Conservation (phyloP, 1,140 invertebrate genomes). For the Leptinotarsa lineolata region DNA sequence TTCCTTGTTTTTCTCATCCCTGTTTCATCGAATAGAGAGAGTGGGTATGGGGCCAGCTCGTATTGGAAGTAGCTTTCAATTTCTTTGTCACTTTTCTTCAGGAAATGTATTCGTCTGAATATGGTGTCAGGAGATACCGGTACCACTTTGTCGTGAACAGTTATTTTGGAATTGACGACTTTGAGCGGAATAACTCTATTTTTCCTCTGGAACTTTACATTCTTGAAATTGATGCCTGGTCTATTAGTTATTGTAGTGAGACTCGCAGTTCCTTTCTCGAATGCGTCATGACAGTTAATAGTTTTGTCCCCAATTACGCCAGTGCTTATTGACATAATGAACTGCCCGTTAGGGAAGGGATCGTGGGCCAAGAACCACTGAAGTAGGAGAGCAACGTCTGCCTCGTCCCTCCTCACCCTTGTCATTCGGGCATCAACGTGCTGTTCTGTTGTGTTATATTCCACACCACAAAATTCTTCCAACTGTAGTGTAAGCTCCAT, state of each 20-base stretch:
- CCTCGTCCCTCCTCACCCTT: constrained; percentile 12
- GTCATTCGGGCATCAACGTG: constrained; percentile 24
- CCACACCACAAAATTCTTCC: constrained; percentile 36
- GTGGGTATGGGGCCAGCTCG: constrained; percentile 22
- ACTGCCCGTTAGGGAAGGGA: constrained; percentile 19
- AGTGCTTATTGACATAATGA: constrained; percentile 17
- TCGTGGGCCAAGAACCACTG: constrained; percentile 18
- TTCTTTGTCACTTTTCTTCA: not conserved
- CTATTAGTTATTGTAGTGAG: constrained; percentile 44
- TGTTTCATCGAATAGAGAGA: constrained; percentile 18
- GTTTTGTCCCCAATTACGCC: constrained; percentile 18
- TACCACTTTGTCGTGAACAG: constrained; percentile 49
- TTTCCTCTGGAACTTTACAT: constrained; percentile 40
- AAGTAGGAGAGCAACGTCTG: constrained; percentile 19
- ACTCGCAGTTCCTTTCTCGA: constrained; percentile 12
- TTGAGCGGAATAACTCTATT: constrained; percentile 31
- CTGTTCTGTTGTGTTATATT: constrained; percentile 27
- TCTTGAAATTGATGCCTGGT: constrained; percentile 32
- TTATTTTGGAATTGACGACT: constrained; percentile 37
- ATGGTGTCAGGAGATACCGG: constrained; percentile 38
- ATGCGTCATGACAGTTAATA: constrained; percentile 22
- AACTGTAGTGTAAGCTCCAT: constrained; percentile 32
- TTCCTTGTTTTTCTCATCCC: constrained; percentile 27
- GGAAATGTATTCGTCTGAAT: constrained; percentile 51
- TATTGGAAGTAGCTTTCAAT: constrained; percentile 43